A percentile compares a stretch with the other conserved stretches of the same genome.
These are phyloP conservation scores for Tetranychus piercei DNA, from an alignment of 2,888 invertebrate genomes.

Conservation along the genomic window DNA sequence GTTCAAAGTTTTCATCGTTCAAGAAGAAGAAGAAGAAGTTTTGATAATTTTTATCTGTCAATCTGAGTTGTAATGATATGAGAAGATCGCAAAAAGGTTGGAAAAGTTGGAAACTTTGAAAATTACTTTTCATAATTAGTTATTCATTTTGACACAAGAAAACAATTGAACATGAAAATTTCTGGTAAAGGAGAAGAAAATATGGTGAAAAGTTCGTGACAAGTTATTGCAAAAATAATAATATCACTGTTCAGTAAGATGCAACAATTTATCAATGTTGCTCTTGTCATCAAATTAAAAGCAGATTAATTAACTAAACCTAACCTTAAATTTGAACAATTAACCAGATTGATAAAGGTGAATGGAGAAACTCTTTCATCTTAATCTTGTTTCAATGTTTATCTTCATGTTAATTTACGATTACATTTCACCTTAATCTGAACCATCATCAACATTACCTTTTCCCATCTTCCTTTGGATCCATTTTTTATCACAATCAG, in stretches of 20 bases:
- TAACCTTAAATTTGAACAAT: background rate
- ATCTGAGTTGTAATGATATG: too few relatives aligned
- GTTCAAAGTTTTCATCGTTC: too few relatives aligned
- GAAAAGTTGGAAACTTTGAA: too few relatives aligned
- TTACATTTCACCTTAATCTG: background rate
- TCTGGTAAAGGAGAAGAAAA: background rate
- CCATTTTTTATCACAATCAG: background rate
- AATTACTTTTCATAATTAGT: too few relatives aligned
- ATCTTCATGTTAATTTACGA: background rate
- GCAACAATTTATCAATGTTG: background rate
- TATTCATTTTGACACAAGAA: background rate
- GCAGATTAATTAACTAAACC: background rate
- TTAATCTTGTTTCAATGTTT: background rate
- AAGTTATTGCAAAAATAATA: background rate
- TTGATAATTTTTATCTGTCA: too few relatives aligned
- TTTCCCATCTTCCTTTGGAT: background rate
- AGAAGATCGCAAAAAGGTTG: too few relatives aligned
- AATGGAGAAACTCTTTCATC: too few relatives aligned
- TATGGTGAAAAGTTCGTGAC: background rate
- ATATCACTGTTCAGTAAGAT: background rate
- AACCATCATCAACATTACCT: background rate
- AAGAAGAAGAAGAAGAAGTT: too few relatives aligned
- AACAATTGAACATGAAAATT: background rate
- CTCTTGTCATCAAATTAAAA: background rate
- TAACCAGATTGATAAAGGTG: background rate